Evolutionary conservation across 2,888 invertebrate genomes (phyloP), one percentile per base, ranked within the genome.

Genomic region (Drosophila lutescens): DNA sequence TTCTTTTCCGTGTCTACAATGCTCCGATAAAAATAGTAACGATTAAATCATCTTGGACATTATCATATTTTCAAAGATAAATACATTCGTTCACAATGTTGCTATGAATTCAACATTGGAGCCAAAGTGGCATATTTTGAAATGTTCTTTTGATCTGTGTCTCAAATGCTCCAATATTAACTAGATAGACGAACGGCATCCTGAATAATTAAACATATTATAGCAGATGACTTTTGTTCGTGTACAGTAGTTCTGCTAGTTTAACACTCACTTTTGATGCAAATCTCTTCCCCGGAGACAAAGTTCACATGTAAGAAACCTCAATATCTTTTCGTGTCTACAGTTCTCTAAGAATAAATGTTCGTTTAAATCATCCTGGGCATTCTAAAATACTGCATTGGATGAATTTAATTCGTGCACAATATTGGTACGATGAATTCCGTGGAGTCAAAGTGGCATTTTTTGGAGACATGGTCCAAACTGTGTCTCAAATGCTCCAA

Each of bases 141-240:
- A 3, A 20, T 20, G 2, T 20, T 20, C 7, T 15, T 43, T 20
- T 12, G 41, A 53, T 49, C 44, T 68, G 57, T 82, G 78, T 83
- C 80, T 83, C 77, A 78, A 76, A 70, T 40, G 49, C 79, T 86
- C 81, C 80, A 23, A 76, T 12, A 60, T 3, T 49, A 70, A 57
- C 4, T 8, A 15, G 15, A 15, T 9, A 56, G 47, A 17, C 71
- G 54, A 70, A 77, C 78, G 68, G 69, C 76, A 76, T 74, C 74
- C 71, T 71, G 74, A 46, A 41, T 74, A 72, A 74, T 67, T 43
- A 17, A 0, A 57, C 5, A 58, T 76, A 51, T 63, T 61, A 74
- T 54, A 38, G 12, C 70, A 79, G 78, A 72, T 73, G 77, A 78
- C 70, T 79, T 69, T 47, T 65, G 69, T 74, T 69, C 17, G 74